These are phyloP conservation scores for Drosophila nigromelanica DNA, from an alignment of 1,140 invertebrate genomes.

Conservation along the genomic window DNA sequence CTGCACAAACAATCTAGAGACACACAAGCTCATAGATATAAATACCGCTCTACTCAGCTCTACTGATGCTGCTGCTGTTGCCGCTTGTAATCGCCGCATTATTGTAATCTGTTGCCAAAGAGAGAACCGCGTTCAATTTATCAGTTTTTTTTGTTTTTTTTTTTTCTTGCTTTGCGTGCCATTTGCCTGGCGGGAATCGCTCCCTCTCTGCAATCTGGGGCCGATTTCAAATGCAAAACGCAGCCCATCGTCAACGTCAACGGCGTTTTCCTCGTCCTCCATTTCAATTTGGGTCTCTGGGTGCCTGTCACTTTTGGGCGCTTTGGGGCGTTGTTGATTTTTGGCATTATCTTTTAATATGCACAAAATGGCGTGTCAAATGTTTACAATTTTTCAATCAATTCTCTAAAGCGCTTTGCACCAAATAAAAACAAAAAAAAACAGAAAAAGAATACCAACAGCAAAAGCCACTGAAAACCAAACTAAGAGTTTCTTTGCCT, in stretches of 20 bases:
- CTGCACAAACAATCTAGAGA: too few species aligned
- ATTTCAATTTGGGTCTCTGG: conserved; percentile 12
- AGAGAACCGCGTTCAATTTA: conserved; percentile 22
- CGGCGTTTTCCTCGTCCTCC: conserved; percentile 1
- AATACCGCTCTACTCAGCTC: not conserved
- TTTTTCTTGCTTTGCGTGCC: conserved; percentile 50
- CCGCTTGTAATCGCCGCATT: conserved; percentile 71
- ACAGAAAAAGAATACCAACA: not conserved
- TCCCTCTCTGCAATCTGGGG: not conserved
- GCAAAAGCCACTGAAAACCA: conserved; percentile 13
- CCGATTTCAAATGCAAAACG: conserved; percentile 63
- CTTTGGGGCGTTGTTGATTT: conserved; percentile 66
- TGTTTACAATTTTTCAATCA: conserved; percentile 74
- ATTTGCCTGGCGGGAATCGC: conserved; percentile 45
- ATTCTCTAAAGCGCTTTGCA: conserved; percentile 47
- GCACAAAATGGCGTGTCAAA: conserved; percentile 79
- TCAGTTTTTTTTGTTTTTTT: conserved; percentile 13
- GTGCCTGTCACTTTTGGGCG: conserved; percentile 18
- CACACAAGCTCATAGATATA: conserved; percentile 30
- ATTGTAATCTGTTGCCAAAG: conserved; percentile 71
- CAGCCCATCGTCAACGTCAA: conserved; percentile 7
- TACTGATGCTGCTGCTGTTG: conserved; percentile 7
- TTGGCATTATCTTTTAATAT: conserved; percentile 75
- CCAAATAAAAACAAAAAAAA: conserved; percentile 1
- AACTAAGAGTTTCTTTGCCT: conserved; percentile 16